Conservation (phyloP, 2,888 invertebrate species). For the Horisme vitalbata region DNA sequence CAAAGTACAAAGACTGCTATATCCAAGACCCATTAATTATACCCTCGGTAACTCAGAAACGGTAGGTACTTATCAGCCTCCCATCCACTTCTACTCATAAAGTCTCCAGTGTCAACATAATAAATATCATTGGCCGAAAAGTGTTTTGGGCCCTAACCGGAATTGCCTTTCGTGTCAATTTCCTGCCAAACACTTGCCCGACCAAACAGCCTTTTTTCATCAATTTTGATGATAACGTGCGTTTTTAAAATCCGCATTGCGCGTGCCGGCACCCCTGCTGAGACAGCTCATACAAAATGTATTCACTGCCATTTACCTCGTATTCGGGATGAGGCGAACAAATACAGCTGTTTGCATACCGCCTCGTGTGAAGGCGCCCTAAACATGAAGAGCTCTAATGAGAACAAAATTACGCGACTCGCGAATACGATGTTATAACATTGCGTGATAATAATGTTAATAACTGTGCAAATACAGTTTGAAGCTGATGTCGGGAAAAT, state of each 20-base stretch:
- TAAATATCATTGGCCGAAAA: background rate
- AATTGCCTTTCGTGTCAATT: slow-evolving; percentile 10
- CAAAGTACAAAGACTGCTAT: too few relatives aligned
- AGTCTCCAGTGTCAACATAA: too few relatives aligned
- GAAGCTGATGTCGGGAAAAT: slow-evolving; percentile 1
- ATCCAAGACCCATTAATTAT: too few relatives aligned
- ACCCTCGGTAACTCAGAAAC: too few relatives aligned
- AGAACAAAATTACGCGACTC: slow-evolving; percentile 14
- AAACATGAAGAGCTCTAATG: slow-evolving; percentile 21
- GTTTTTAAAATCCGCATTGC: slow-evolving; percentile 45
- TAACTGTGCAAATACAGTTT: background rate
- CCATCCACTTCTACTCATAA: too few relatives aligned
- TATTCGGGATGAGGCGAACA: slow-evolving; percentile 44
- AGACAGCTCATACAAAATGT: slow-evolving; percentile 61
- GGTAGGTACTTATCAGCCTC: too few relatives aligned
- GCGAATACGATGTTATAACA: background rate
- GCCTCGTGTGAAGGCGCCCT: slow-evolving; percentile 25
- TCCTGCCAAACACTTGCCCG: slow-evolving; percentile 15
- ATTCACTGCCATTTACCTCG: slow-evolving; percentile 50
- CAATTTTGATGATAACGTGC: slow-evolving; percentile 52
- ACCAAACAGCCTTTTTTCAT: slow-evolving; percentile 38
- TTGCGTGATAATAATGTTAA: slow-evolving; percentile 2
- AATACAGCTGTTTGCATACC: slow-evolving; percentile 39
- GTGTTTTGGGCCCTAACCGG: background rate
- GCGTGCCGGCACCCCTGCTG: slow-evolving; percentile 46